Evolutionary conservation across 2,797 vertebrate genomes (phyloP).

Genomic region (Sciurus carolinensis): DNA sequence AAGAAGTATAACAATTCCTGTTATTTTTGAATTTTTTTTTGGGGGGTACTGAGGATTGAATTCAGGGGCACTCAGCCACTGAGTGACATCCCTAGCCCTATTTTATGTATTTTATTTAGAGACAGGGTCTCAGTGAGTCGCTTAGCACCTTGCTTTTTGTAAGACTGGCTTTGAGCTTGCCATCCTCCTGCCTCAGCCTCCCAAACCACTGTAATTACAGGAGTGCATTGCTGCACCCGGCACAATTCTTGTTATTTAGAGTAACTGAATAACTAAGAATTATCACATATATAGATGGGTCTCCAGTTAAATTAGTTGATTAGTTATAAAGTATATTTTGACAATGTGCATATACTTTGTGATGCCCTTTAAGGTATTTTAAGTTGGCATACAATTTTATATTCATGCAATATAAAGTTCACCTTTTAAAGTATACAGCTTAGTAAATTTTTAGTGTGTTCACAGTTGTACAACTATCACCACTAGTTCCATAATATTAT

Average conservation of each 20-base stretch:
- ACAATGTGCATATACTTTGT: neutral
- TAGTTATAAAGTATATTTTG: slow-evolving; percentile 63
- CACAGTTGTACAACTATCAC: neutral
- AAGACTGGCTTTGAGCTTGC: too few species aligned
- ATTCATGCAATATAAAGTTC: neutral
- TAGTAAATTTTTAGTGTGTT: slow-evolving; percentile 35
- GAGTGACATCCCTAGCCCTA: too few species aligned
- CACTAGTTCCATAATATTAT: neutral
- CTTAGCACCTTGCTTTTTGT: too few species aligned
- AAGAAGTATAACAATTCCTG: neutral
- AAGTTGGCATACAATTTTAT: slow-evolving; percentile 30
- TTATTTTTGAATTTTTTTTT: neutral
- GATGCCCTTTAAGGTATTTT: slow-evolving; percentile 42
- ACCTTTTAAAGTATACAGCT: neutral
- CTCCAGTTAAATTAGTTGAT: slow-evolving; percentile 34
- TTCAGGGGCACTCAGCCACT: too few species aligned
- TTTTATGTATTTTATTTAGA: too few species aligned
- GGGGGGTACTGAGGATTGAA: too few species aligned
- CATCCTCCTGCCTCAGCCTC: too few species aligned
- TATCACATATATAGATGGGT: neutral
- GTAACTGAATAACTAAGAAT: neutral
- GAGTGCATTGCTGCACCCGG: too few species aligned
- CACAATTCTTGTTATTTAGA: neutral
- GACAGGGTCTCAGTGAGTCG: too few species aligned
- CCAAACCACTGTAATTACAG: too few species aligned